Evolutionary conservation across 2,113 vertebrate species (phyloP).

Genomic region (Nettapus auritus): DNA sequence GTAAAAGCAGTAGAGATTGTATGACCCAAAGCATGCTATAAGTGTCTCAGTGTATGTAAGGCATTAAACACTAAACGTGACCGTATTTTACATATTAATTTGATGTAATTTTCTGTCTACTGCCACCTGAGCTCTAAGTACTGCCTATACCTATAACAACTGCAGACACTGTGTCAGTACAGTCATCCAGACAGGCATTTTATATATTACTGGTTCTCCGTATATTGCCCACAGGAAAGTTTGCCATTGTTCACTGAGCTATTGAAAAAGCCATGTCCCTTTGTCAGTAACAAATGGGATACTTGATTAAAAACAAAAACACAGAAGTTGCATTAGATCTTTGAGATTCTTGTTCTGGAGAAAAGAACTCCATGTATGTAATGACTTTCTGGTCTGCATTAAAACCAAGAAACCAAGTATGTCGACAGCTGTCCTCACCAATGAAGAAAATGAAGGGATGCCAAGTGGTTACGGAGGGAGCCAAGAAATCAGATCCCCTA

Average conservation of each 20-base stretch:
- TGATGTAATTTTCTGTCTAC: slow-evolving; percentile 32
- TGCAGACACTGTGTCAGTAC: not conserved
- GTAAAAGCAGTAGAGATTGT: slow-evolving; percentile 49
- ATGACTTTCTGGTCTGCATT: not conserved
- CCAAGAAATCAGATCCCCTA: not conserved
- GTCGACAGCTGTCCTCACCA: not conserved
- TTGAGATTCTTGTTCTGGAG: not conserved
- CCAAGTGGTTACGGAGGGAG: not conserved
- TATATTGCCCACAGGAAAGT: not conserved
- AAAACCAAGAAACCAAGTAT: not conserved
- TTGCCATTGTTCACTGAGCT: not conserved
- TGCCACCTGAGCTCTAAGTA: slow-evolving; percentile 46
- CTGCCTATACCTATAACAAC: slow-evolving; percentile 13
- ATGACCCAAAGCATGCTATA: slow-evolving; percentile 25
- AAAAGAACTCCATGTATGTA: not conserved
- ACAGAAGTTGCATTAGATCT: not conserved
- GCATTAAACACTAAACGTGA: slow-evolving; percentile 40
- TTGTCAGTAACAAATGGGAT: not conserved
- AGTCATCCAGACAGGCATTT: slow-evolving; percentile 2
- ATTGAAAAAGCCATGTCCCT: not conserved
- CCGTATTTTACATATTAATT: slow-evolving; percentile 54
- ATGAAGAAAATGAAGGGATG: not conserved
- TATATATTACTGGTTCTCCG: not conserved
- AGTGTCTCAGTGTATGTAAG: not conserved
- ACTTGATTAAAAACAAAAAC: not conserved